Evolutionary conservation across 2,888 invertebrate species (phyloP).

Genomic region (Campoplex capitator): DNA sequence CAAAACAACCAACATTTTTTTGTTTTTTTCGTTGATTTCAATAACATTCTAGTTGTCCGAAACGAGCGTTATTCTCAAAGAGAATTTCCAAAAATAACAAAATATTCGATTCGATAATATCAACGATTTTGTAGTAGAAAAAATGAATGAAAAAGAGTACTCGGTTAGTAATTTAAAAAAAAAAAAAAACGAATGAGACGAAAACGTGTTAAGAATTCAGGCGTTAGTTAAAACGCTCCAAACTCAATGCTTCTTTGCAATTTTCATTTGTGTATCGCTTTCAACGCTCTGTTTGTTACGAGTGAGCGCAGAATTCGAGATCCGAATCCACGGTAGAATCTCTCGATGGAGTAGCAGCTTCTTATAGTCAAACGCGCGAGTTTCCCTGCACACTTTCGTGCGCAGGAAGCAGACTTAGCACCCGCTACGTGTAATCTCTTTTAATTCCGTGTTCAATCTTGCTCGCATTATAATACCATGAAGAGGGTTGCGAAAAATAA

Average conservation of each 20-base stretch:
- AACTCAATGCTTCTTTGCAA: slow-evolving; percentile 34
- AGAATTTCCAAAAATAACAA: background rate
- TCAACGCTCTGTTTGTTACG: slow-evolving; percentile 65
- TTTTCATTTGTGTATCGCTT: slow-evolving; percentile 49
- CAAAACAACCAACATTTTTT: background rate
- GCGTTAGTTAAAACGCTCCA: slow-evolving; percentile 18
- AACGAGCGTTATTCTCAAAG: background rate
- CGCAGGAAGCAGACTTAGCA: slow-evolving; percentile 11
- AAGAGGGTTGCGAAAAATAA: background rate
- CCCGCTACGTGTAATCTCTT: slow-evolving; percentile 8
- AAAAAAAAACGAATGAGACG: background rate
- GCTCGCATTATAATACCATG: background rate
- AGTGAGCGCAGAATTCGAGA: slow-evolving; percentile 38
- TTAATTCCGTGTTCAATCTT: slow-evolving; percentile 31
- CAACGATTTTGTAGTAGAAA: background rate
- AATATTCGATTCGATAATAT: background rate
- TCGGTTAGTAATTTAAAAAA: background rate
- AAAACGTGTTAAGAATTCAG: background rate
- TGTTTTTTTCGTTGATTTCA: background rate
- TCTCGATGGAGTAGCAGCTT: slow-evolving; percentile 45
- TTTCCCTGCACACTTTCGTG: slow-evolving; percentile 54
- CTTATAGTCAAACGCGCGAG: slow-evolving; percentile 20
- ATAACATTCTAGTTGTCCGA: background rate
- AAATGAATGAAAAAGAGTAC: background rate
- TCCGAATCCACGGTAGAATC: slow-evolving; percentile 42